phyloP scores from a whole-genome alignment of 2,888 invertebrate species.

The Sphaerophoria rueppellii region DNA sequence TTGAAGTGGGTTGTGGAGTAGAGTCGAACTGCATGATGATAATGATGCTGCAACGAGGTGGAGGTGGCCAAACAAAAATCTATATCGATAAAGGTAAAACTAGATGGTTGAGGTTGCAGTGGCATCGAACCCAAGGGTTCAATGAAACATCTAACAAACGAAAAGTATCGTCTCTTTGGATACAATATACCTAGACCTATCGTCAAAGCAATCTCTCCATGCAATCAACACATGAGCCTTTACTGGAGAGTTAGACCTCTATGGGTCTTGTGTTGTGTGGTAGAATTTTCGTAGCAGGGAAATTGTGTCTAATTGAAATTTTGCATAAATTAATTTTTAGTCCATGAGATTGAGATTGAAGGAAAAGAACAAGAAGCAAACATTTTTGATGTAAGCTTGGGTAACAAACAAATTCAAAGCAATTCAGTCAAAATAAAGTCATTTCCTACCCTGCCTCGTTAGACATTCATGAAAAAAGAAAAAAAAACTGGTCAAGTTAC shows the following conservation, averaged over 20 bases:
- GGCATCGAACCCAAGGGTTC: slow-evolving; percentile 69
- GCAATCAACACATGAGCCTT: not conserved
- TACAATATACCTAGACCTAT: not conserved
- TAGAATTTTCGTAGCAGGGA: slow-evolving; percentile 17
- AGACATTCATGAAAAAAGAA: not conserved
- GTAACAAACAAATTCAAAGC: too few species aligned
- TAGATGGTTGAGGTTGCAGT: slow-evolving; percentile 1
- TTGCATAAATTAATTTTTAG: slow-evolving; percentile 66
- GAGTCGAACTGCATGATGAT: slow-evolving; percentile 1
- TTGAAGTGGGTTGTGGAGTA: slow-evolving; percentile 30
- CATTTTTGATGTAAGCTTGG: too few species aligned
- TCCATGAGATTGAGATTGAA: not conserved
- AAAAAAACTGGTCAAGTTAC: not conserved
- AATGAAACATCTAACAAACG: slow-evolving; percentile 53
- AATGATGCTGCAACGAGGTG: not conserved
- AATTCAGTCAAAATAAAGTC: not conserved
- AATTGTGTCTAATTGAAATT: slow-evolving; percentile 60
- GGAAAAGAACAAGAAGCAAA: not conserved
- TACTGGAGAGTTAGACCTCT: slow-evolving; percentile 10
- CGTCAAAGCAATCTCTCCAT: not conserved
- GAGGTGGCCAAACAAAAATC: not conserved
- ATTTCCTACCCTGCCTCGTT: not conserved
- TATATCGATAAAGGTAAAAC: not conserved
- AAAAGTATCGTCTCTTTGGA: slow-evolving; percentile 15
- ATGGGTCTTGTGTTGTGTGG: not conserved